Evolutionary conservation across 37 sponge, comb jelly and placozoan genomes (phyloP), one percentile per base, ranked within the genome.

Genomic region (Mnemiopsis leidyi): DNA sequence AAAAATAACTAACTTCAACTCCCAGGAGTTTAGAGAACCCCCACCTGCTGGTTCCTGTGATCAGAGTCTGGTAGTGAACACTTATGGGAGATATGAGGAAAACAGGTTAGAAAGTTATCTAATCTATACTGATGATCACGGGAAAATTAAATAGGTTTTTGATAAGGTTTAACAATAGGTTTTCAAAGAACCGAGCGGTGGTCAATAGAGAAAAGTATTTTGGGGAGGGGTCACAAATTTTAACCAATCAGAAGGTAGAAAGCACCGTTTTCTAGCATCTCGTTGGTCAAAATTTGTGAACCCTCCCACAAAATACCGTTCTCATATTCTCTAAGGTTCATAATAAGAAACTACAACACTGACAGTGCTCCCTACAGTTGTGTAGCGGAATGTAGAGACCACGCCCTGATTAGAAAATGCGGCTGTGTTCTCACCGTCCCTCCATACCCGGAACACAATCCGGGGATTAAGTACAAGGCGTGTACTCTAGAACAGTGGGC

Each of bases 401-500:
- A 79, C 37, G 82, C 36, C 33, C 82, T 79, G 36, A 79, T 79
- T 2, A 79, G 36, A 30, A 7, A 32, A 31, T 79, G 82, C 32
- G 82, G 82, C 23, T 79, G 82, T 79, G 82, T 79, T 5, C 82
- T 29, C 5, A 30, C 32, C 9, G 36, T 32, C 2, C 82, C 82
- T 3, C 82, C 82, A 7, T 13, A 28, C 82, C 82, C 36, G 2
- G 5, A 79, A 32, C 2, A 79, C 36, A 79, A 79, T 36, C 33
- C 36, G 37, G 37, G 16, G 2, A 3, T 32, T 2, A 31, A 32
- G 36, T 79, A 79, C 82, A 28, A 13, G 82, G 37, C 82, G 5
- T 79, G 82, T 79, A 79, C 82, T 79, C 21, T 79, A 30, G 82
- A 79, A 30, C 33, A 79, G 82, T 79, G 82, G 82, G 82, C 82